Base-by-base conservation (phyloP, 2,888 invertebrate genomes). In the Salticus scenicus region DNA sequence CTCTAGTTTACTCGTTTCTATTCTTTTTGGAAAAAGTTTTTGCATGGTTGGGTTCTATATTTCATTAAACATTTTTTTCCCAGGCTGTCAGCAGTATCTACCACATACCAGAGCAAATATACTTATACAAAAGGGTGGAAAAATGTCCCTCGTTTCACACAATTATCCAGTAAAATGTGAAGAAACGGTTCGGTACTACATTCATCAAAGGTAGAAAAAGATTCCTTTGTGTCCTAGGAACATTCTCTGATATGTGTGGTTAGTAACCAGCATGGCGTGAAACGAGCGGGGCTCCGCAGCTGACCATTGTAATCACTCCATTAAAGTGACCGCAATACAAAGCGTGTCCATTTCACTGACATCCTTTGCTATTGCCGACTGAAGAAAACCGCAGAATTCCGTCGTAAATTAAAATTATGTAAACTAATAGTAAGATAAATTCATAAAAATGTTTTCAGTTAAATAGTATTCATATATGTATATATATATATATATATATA, bases 231-330 rank as follows among this genome's bases (percentile, higher is more conserved):
- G 24, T 5, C 4, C 24, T n/a, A 2, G 20, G 57, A 2, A 57
- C 57, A 47, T 47, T 47, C 42, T 17, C 17, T 24, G 30, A 20
- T 42, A 71, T 63, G 79, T 72, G 72, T 72, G 79, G 79, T 70
- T 30, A 12, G 64, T 66, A 30, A 28, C 42, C 75, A 57, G 20
- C 70, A 47, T 69, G 33, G 67, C 81, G 75, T 81, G 81, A 81
- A 81, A 81, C 69, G 81, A 80, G 37, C 31, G 77, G 80, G 64
- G 47, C 1, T 31, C 66, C 66, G 20, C 4, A 8, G 28, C 28
- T 66, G 31, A 75, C 73, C 70, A 70, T 82, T 82, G 66, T 76
- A 47, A 28, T 28, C 57, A 76, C 76, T 82, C 82, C 51, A 82
- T 82, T 76, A 82, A 76, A 41, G 24, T n/a, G 30, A 24, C 51